Base-by-base conservation (phyloP, 2,888 invertebrate species). In the Apotomis turbidana region DNA sequence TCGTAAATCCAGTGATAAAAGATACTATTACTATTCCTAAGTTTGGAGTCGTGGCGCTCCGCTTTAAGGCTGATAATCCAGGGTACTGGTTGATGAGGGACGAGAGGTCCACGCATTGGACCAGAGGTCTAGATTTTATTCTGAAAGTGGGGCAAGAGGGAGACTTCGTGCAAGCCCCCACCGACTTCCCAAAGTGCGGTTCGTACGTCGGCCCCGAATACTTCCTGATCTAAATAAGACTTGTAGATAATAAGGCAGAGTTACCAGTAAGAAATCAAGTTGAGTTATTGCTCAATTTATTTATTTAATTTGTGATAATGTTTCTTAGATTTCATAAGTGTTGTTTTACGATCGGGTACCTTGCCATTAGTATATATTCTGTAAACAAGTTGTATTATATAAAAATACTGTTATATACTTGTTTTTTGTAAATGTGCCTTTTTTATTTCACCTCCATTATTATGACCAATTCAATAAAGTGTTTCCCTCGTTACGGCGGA, bases 61-160 rank as follows among this genome's bases (percentile, higher is more conserved):
- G 97, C 73, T 97, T 97, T 81, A 94, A 95, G 78, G 97, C 97
- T 9, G 94, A 95, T 78, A 97, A 97, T 89, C 96, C 97, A 79
- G 97, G 97, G 12, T 96, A 95, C 79, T 97, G 97, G 97, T 94
- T 97, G 87, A 93, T 97, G 85, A 95, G 97, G 78, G 97, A 97
- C 78, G 97, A 97, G 83, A 94, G 95, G 66, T 95, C 96, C 0
- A 94, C 94, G 27, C 95, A 96, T 77, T 96, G 96, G 95, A 96
- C 96, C 0, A 94, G 96, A 76, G 97, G 97, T 0, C 90, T 97
- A 83, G 96, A 96, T 75, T 94, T 97, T 70, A 94, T 97, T 44
- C 85, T 97, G 13, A 95, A 96, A 87, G 96, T 97, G 3, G 97
- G 97, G 0, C 94, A 95, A 61, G 81, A 90, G 49, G 85, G 90